Conservation (phyloP, 2,113 vertebrate genomes). For the Pachypanchax playfairii region DNA sequence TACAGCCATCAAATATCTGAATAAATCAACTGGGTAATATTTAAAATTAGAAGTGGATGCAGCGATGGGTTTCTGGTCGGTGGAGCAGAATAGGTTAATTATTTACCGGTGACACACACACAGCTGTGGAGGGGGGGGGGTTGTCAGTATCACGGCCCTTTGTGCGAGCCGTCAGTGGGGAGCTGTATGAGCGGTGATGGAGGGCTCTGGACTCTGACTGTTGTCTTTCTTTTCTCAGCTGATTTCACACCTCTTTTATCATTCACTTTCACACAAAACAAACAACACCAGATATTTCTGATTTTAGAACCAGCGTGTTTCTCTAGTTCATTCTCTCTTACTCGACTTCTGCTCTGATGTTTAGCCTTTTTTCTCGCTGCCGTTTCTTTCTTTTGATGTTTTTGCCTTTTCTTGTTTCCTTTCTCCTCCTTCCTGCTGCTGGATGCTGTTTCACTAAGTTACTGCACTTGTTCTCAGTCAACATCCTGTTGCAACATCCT, state of each 20-base stretch:
- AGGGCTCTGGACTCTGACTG: slow-evolving; percentile 93
- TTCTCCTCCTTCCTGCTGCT: slow-evolving; percentile 71
- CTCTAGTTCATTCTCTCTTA: slow-evolving; percentile 18
- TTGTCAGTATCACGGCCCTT: slow-evolving; percentile 86
- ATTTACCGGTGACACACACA: slow-evolving; percentile 92
- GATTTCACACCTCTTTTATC: slow-evolving; percentile 99
- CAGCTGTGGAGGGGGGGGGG: slow-evolving; percentile 82
- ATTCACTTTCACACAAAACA: slow-evolving; percentile 99
- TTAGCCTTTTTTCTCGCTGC: slow-evolving; percentile 10
- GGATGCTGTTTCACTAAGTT: slow-evolving; percentile 63
- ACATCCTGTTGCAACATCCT: slow-evolving; percentile 73
- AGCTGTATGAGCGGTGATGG: slow-evolving; percentile 93
- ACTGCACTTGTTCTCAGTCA: slow-evolving; percentile 64
- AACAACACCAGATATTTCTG: slow-evolving; percentile 98
- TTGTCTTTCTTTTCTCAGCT: slow-evolving; percentile 97
- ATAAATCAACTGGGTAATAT: slow-evolving; percentile 1
- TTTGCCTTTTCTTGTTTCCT: slow-evolving; percentile 36
- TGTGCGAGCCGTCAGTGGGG: slow-evolving; percentile 91
- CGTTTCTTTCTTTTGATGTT: slow-evolving; percentile 26
- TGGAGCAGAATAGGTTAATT: slow-evolving; percentile 99
- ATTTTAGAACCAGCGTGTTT: slow-evolving; percentile 82
- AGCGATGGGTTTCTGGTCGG: slow-evolving; percentile 90
- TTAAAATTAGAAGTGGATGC: slow-evolving; percentile 64
- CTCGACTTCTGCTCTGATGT: slow-evolving; percentile 23
- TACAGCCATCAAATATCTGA: too few species aligned